These are phyloP conservation scores for Brachionus rubens DNA, from an alignment of 1,140 invertebrate species.

Conservation along the genomic window DNA sequence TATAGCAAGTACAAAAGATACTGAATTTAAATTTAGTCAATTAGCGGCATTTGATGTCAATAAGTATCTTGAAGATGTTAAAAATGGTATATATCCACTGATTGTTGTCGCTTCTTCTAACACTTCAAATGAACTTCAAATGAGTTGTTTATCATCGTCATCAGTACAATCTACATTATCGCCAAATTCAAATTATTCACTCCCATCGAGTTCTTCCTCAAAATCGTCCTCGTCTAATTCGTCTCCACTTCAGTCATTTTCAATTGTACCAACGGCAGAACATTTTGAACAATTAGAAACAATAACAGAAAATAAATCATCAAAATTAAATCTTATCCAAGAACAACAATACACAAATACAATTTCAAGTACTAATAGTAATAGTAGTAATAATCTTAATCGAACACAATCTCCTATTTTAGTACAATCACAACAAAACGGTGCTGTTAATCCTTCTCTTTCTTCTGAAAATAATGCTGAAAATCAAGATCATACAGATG, in stretches of 20 bases:
- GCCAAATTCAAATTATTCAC: constrained; percentile 21
- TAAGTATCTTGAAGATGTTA: constrained; percentile 47
- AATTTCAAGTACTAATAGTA: too few species aligned
- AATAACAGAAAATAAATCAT: neutral
- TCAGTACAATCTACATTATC: neutral
- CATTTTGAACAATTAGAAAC: neutral
- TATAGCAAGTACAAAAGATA: neutral
- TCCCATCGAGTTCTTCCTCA: neutral
- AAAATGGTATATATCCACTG: constrained; percentile 44
- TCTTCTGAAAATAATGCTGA: neutral
- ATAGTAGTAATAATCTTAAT: neutral
- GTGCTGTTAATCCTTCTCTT: neutral
- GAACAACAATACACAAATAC: too few species aligned
- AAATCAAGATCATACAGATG: neutral
- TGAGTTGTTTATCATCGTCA: constrained; percentile 12
- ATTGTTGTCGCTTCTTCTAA: neutral
- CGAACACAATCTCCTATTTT: constrained; percentile 22
- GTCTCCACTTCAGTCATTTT: constrained; percentile 6
- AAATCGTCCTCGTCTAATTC: constrained; percentile 36
- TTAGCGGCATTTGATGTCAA: constrained; percentile 39
- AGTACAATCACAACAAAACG: constrained; percentile 22
- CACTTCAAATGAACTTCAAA: neutral
- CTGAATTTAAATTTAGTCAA: constrained; percentile 16
- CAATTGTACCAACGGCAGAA: neutral
- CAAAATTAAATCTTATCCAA: neutral